Evolutionary conservation across 23 tunicate species (phyloP).

Genomic region (Halocynthia aurantium): DNA sequence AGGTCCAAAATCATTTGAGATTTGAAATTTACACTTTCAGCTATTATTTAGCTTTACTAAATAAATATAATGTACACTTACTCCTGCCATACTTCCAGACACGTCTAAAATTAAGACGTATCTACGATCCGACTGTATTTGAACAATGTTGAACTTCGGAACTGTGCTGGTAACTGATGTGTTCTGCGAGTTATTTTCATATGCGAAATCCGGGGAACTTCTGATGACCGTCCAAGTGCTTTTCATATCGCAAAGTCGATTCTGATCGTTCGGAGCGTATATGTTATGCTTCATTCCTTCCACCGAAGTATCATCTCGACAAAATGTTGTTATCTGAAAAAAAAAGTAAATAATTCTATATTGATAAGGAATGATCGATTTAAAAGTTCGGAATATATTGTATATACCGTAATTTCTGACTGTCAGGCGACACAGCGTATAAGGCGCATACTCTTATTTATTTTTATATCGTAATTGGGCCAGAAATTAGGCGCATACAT

Average conservation of each 20-base stretch:
- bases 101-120: constrained; percentile 38
- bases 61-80: not conserved
- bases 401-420: no score
- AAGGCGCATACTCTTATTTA: no score
- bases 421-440: no score
- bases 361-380: no score
- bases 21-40: no score
- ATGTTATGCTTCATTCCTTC: constrained; percentile 16
- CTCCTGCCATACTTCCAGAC: constrained; percentile 56
- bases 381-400: no score
- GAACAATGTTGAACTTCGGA: constrained; percentile 24
- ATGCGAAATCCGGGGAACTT: constrained; percentile 26
- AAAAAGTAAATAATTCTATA: no score
- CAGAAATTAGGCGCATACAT: no score
- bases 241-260: constrained; percentile 24
- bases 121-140: constrained; percentile 1
- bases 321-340: constrained; percentile 39
- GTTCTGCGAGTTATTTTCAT: constrained; percentile 5
- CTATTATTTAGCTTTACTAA: no score
- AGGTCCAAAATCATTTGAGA: no score
- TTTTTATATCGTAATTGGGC: no score
- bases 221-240: constrained; percentile 44
- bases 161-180: not conserved
- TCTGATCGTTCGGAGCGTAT: constrained; percentile 39
- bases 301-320: constrained; percentile 23